Evolutionary conservation across 2,888 invertebrate genomes (phyloP).

Genomic region (Ophion slaviceki): DNA sequence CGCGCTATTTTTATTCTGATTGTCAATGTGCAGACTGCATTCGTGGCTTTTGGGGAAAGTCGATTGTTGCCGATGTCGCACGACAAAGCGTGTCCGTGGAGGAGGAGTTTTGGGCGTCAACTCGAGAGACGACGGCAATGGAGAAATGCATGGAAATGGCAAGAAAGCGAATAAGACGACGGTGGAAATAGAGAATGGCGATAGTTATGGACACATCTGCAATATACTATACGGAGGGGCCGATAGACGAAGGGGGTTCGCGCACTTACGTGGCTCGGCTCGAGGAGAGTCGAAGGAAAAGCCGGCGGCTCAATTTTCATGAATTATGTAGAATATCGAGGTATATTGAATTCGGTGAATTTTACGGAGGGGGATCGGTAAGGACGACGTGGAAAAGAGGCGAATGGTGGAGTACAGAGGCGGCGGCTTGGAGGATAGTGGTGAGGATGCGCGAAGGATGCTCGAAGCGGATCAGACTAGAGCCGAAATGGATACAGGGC

Average conservation of each 20-base stretch:
- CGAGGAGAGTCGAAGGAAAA: constrained; percentile 72
- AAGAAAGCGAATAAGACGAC: constrained; percentile 31
- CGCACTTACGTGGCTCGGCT: constrained; percentile 63
- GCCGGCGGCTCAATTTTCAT: constrained; percentile 81
- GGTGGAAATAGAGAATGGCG: constrained; percentile 41
- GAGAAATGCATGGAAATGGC: neutral
- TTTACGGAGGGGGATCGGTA: constrained; percentile 80
- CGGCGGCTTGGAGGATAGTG: constrained; percentile 45
- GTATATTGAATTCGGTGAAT: constrained; percentile 81
- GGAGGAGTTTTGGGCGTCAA: constrained; percentile 7
- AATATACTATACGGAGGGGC: neutral
- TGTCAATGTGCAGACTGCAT: constrained; percentile 18
- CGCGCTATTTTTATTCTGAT: constrained; percentile 8
- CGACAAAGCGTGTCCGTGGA: constrained; percentile 18
- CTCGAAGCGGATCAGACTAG: constrained; percentile 60
- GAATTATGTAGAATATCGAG: constrained; percentile 82
- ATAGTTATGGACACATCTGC: constrained; percentile 28
- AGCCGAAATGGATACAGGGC: constrained; percentile 55
- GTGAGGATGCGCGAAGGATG: constrained; percentile 67
- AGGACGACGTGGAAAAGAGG: constrained; percentile 68
- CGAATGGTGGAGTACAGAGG: constrained; percentile 53
- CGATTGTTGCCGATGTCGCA: constrained; percentile 49
- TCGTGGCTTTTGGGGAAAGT: constrained; percentile 17
- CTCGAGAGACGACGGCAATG: constrained; percentile 15
- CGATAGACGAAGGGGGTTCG: constrained; percentile 7